phyloP scores from a whole-genome alignment of 2,797 vertebrate species.

The Scomberomorus guttatus region DNA sequence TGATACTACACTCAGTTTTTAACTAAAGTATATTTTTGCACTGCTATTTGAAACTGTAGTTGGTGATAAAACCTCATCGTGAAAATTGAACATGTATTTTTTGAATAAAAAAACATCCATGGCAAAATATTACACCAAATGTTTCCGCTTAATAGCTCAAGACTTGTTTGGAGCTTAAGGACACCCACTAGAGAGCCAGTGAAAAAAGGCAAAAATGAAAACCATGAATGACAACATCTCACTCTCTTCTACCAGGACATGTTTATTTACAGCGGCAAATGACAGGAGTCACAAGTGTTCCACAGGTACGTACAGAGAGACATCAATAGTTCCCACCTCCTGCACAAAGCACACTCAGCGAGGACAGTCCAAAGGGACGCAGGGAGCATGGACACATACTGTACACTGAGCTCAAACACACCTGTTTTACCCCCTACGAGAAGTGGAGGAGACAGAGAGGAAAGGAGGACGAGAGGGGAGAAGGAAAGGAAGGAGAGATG shows the following conservation, averaged over 20 bases:
- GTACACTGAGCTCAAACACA: slow-evolving; percentile 84
- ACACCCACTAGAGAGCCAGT: neutral
- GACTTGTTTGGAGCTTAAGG: neutral
- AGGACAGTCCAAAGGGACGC: slow-evolving; percentile 69
- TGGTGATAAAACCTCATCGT: neutral
- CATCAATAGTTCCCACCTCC: slow-evolving; percentile 83
- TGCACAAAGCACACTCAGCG: slow-evolving; percentile 80
- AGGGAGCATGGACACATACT: slow-evolving; percentile 73
- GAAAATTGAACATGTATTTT: neutral
- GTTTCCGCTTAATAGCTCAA: neutral
- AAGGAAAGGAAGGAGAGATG: neutral
- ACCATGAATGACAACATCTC: slow-evolving; percentile 44
- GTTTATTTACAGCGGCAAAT: slow-evolving; percentile 89
- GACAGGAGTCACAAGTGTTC: slow-evolving; percentile 86
- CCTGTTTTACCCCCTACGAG: slow-evolving; percentile 60
- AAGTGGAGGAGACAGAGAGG: slow-evolving; percentile 57
- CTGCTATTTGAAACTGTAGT: too few relatives aligned
- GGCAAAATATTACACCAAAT: neutral
- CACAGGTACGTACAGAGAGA: slow-evolving; percentile 84
- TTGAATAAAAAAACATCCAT: neutral
- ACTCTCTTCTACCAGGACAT: slow-evolving; percentile 85
- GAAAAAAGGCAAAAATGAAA: neutral
- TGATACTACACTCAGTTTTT: too few relatives aligned
- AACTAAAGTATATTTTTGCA: too few relatives aligned
- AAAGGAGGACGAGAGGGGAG: neutral